Base-by-base conservation (phyloP, 2,797 vertebrate genomes). In the Melanitta fusca region DNA sequence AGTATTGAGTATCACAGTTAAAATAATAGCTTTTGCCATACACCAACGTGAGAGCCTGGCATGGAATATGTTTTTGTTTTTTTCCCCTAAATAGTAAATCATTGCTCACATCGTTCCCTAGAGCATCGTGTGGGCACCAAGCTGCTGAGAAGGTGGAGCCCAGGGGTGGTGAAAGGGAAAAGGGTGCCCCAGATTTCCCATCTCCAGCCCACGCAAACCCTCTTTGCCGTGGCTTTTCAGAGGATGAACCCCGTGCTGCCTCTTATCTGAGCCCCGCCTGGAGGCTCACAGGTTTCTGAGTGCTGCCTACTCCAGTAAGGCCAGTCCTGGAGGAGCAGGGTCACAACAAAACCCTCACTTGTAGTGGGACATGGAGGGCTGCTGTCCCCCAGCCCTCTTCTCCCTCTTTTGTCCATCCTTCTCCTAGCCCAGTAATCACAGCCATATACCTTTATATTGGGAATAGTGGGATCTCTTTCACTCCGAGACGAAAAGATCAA, bases 1-100 rank as follows among this genome's bases (percentile, higher is more conserved):
- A 96, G 95, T 81, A 92, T 96, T 95, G 64, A 91, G 73, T 82
- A 85, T 92, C 81, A 24, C 69, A 87, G 97, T 97, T 96, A 97
- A 97, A 95, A 61, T 92, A 85, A 79, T 25, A 71, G 89, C 78
- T 95, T 96, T 95, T 80, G 91, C 94, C 94, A 80, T 32, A 77
- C 68, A 43, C 13, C 54, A 86, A 79, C 93, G 91, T 83, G 93
- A 87, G 88, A 0, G 27, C 66, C 66, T 88, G 22, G 19, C 68
- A 39, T 47, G 43, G 16, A 64, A 54, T 53, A 64, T 18, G 2
- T 95, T 85, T 93, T 45, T 45, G 18, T 9, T 45, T 45, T 94
- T 62, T 80, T 75, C 28, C 17, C 79, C 34, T 83, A 75, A 85
- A 47, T 10, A 78, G 81, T 89, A 87, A 89, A 70, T 79, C 65